These are phyloP conservation scores for Dasyprocta punctata DNA, from an alignment of 2,113 vertebrate genomes.

Conservation along the genomic window DNA sequence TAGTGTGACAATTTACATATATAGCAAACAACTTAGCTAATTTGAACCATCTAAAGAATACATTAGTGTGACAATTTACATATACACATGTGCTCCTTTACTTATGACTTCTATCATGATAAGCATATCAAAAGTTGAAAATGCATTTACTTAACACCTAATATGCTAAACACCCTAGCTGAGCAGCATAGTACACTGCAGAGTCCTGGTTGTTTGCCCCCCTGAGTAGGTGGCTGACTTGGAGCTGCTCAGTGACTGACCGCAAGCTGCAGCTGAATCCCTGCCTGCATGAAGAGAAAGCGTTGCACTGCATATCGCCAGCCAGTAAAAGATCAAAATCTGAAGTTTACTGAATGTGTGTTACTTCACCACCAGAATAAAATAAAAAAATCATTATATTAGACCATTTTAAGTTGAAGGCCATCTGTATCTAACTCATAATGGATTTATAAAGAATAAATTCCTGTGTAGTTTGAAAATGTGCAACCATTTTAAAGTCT, in stretches of 20 bases:
- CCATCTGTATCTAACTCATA: not conserved
- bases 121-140: not conserved
- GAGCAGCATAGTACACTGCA: not conserved
- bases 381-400: not conserved
- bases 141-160: not conserved
- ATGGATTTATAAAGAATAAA: constrained; percentile 34
- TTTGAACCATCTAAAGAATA: not conserved
- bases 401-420: not conserved
- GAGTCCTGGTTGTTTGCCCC: not conserved
- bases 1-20: not conserved
- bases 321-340: not conserved
- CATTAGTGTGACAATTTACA: not conserved
- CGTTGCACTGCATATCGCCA: not conserved
- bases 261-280: not conserved
- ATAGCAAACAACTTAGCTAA: not conserved
- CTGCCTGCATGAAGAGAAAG: not conserved
- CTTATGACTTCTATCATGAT: not conserved
- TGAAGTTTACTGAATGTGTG: not conserved
- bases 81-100: not conserved
- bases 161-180: not conserved
- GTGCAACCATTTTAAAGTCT: constrained; percentile 29
- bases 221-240: not conserved
- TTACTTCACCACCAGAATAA: not conserved
- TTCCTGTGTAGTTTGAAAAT: constrained; percentile 18
- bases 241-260: not conserved